A percentile compares a stretch with the other conserved stretches of the same genome.
phyloP scores from a whole-genome alignment of 2,888 invertebrate genomes.

The Trichacis sp. region DNA sequence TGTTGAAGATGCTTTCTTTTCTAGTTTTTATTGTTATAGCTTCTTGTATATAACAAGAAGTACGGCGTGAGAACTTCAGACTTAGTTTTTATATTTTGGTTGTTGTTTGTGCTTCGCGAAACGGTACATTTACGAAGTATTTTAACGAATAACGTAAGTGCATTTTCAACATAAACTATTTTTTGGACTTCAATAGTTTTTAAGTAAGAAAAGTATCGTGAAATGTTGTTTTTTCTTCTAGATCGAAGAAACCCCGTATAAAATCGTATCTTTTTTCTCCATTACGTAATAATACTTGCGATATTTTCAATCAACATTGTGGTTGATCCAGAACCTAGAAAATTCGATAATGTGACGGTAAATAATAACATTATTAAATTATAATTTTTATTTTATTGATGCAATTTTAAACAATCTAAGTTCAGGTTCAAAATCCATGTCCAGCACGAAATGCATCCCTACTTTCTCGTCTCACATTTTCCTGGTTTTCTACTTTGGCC shows the following conservation, averaged over 20 bases:
- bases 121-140: constrained; percentile 73
- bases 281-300: background rate
- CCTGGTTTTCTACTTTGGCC: too few species aligned
- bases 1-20: too few species aligned
- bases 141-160: background rate
- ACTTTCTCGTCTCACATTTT: too few species aligned
- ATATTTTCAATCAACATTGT: background rate
- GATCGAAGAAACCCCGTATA: background rate
- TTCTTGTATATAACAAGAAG: constrained; percentile 63
- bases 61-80: background rate
- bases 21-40: background rate
- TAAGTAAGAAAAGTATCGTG: background rate
- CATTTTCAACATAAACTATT: too few species aligned
- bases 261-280: background rate
- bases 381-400: too few species aligned
- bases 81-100: background rate
- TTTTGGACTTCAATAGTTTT: background rate
- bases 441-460: too few species aligned
- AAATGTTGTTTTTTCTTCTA: background rate
- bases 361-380: background rate
- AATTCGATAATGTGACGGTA: constrained; percentile 34
- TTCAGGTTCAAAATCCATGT: too few species aligned
- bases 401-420: too few species aligned
- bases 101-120: background rate
- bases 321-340: background rate